Conservation (phyloP, 2,113 vertebrate species). For the Callospermophilus lateralis region DNA sequence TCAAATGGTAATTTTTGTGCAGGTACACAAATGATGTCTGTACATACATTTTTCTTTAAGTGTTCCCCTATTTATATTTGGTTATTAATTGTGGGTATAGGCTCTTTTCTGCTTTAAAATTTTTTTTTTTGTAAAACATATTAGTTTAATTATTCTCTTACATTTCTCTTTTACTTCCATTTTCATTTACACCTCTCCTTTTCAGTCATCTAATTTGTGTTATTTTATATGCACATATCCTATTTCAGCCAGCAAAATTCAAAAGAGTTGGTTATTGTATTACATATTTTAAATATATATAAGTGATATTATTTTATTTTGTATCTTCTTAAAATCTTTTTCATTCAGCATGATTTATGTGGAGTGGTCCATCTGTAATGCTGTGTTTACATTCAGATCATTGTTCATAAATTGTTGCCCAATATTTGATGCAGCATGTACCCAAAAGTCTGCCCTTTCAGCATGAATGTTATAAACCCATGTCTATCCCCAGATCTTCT, state of each 20-base stretch:
- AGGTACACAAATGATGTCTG: background rate
- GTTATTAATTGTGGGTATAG: too few species aligned
- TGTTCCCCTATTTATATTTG: background rate
- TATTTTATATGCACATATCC: background rate
- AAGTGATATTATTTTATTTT: background rate
- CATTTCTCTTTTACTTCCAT: background rate
- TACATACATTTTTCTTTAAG: background rate
- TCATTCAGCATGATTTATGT: background rate
- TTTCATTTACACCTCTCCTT: background rate
- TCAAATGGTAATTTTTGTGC: background rate
- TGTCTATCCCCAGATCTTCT: background rate
- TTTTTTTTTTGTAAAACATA: background rate
- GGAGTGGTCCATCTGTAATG: too few species aligned
- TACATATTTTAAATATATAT: background rate
- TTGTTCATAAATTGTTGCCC: background rate
- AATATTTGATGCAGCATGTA: rapidly evolving
- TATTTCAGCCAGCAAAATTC: background rate
- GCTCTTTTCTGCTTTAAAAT: too few species aligned
- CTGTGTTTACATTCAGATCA: rapidly evolving
- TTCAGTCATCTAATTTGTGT: background rate
- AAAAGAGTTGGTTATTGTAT: background rate
- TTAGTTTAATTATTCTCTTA: background rate
- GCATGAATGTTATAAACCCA: too few species aligned
- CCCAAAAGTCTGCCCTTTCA: background rate
- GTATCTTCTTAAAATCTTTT: background rate